Base-by-base conservation (phyloP, 2,888 invertebrate genomes). In the Drosophila birchii region DNA sequence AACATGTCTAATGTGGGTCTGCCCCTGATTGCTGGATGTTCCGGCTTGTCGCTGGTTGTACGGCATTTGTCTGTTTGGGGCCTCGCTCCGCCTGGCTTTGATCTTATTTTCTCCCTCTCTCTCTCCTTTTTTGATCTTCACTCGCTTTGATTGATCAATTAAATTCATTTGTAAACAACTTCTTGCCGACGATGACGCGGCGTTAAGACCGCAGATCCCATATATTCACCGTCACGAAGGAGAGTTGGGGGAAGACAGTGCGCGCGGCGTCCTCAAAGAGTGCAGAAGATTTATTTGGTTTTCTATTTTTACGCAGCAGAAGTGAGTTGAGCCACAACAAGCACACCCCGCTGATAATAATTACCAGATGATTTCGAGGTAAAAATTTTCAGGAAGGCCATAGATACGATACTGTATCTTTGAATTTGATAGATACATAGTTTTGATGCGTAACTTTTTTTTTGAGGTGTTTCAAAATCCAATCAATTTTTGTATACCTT, bases 121-220 rank as follows among this genome's bases (percentile, higher is more conserved):
- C 45, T 69, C 47, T 45, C 44, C 47, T 47, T 89, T 86, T 87
- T 89, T 89, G 89, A 90, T 90, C 91, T 90, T 88, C 83, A 80
- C 78, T 87, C 90, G 81, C 90, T 88, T 86, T 91, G 90, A 91
- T 91, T 91, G 90, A 91, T 91, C 90, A 91, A 91, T 91, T 91
- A 91, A 91, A 91, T 89, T 91, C 89, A 90, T 91, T 91, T 91
- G 91, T 91, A 91, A 91, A 90, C 91, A 91, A 84, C 87, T 81
- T 84, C 61, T 55, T 54, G 63, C 73, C 64, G 67, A 56, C 67
- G 66, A 70, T 75, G 78, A 73, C 63, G 64, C 60, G 60, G 72
- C 76, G 63, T 59, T 49, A 49, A 61, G 49, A 58, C 38, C 26
- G 16, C 32, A 57, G 69, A 68, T 53, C 34, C 51, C 51, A 53